Evolutionary conservation across 2,113 vertebrate genomes (phyloP), one percentile per base, ranked within the genome.

Genomic region (Laticauda colubrina): DNA sequence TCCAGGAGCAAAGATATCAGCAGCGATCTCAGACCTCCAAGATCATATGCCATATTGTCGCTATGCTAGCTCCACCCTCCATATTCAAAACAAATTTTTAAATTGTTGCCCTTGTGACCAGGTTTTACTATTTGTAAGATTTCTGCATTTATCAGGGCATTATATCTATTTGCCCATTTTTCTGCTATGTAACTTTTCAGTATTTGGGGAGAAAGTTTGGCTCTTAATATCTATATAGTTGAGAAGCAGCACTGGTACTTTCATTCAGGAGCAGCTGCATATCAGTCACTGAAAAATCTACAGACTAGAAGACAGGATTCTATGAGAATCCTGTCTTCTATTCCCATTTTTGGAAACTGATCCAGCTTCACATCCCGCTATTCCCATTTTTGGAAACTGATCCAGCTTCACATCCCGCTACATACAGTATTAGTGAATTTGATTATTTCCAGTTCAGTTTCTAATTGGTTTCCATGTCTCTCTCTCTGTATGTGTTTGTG

Each of bases 401-500:
- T 69, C 4, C 64, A 69, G 29, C 12, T n/a, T 14, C 64, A 69
- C 11, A 34, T 69, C 64, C 29, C 12, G 2, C 64, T n/a, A n/a
- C 64, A 15, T 34, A 53, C 51, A 53, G 10, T 53, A 34, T n/a
- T 34, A 69, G 29, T 69, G 64, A 34, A 69, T n/a, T 15, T 34
- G 29, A 34, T 69, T n/a, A 69, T 34, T 34, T 29, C 2, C 64
- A 15, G 4, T 69, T 69, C 64, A 69, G 12, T 69, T 69, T 69
- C 29, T 69, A 14, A n/a, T 64, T 1, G 0, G 11, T 64, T 14
- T 64, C 26, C 29, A n/a, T 14, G 29, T n/a, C 11, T 64, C 24
- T 64, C 3, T 55, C 54, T 55, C 3, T 20, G 0, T 55, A 0
- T 54, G 3, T 55, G 0, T 55, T 0, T 54, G 3, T 55, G 15